Conservation (phyloP, 2,888 invertebrate species). For the Allolobophora icterica region DNA sequence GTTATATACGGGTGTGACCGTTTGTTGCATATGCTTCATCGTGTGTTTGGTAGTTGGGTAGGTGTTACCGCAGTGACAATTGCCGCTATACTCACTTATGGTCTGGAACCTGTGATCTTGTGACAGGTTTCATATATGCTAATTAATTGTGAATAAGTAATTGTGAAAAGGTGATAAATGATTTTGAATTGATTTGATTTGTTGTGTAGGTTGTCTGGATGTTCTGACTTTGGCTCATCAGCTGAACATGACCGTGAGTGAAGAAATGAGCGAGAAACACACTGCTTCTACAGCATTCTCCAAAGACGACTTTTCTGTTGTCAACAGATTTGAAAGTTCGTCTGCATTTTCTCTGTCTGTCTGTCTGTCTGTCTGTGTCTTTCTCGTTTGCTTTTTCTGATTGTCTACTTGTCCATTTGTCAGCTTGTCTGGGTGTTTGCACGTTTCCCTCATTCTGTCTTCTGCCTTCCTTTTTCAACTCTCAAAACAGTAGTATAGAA, state of each 20-base stretch:
- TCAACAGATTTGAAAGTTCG: slow-evolving; percentile 86
- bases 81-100: neutral
- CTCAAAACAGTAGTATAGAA: neutral
- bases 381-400: too few relatives aligned
- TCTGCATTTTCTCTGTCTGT: slow-evolving; percentile 39
- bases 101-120: neutral
- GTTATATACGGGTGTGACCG: neutral
- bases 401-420: too few relatives aligned
- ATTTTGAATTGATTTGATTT: neutral
- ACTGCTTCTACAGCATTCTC: slow-evolving; percentile 71
- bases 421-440: too few relatives aligned
- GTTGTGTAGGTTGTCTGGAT: slow-evolving; percentile 74
- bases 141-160: neutral
- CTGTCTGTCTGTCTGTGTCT: neutral
- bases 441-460: neutral
- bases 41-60: neutral
- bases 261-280: slow-evolving; percentile 62
- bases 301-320: slow-evolving; percentile 81
- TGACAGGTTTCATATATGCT: neutral
- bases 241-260: slow-evolving; percentile 59
- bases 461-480: neutral
- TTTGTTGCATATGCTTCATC: neutral
- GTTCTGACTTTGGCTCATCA: slow-evolving; percentile 81
- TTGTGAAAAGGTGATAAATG: neutral
- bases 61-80: neutral